Conservation (phyloP, 2,888 invertebrate species). For the Latheticus oryzae region DNA sequence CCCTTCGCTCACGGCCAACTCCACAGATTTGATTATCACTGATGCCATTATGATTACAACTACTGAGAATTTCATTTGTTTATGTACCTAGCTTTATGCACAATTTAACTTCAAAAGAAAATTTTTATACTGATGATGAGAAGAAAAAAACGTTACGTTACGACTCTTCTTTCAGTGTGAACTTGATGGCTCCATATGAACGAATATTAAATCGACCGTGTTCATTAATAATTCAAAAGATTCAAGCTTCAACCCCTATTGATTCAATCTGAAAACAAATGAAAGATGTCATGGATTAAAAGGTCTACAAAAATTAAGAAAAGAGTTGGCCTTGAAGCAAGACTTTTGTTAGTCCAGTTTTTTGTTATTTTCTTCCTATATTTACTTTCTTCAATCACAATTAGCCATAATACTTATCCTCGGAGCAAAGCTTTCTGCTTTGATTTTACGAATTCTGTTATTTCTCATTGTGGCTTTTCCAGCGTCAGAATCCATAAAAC, state of each 20-base stretch:
- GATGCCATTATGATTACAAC: constrained; percentile 43
- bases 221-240: constrained; percentile 33
- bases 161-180: constrained; percentile 4
- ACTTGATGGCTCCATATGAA: constrained; percentile 13
- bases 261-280: constrained; percentile 30
- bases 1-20: constrained; percentile 39
- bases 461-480: no score
- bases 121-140: neutral
- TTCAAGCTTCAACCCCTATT: constrained; percentile 26
- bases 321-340: no score
- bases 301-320: no score
- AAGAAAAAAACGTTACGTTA: no score
- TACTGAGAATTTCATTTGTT: constrained; percentile 37
- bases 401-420: no score
- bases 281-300: neutral
- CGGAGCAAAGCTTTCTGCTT: constrained; percentile 18
- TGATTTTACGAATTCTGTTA: constrained; percentile 24
- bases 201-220: constrained; percentile 13
- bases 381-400: no score
- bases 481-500: no score
- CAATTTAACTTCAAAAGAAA: constrained; percentile 1
- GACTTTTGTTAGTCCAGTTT: no score
- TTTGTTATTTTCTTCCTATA: no score
- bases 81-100: constrained; percentile 17
- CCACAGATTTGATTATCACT: constrained; percentile 47